Evolutionary conservation across 1,140 invertebrate species (phyloP), one percentile per base, ranked within the genome.

Genomic region (Planococcus citri): DNA sequence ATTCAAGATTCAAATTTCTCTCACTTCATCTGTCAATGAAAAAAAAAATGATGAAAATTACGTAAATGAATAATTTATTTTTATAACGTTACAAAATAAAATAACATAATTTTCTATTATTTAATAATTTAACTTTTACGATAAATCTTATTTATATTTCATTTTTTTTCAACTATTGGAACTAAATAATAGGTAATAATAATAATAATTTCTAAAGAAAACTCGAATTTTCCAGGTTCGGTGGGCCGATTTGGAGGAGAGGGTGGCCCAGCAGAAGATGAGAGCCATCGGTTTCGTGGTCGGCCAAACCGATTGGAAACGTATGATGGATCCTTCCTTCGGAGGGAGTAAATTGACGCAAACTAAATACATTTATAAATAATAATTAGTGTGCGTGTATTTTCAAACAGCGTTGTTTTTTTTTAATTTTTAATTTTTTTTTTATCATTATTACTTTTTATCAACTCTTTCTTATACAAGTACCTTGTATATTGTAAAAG

Each of bases 171-270:
- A n/a, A n/a, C n/a, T n/a, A n/a, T n/a, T n/a, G n/a, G n/a, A n/a
- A n/a, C n/a, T n/a, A n/a, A n/a, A n/a, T n/a, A n/a, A n/a, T n/a
- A n/a, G n/a, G n/a, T n/a, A n/a, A n/a, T n/a, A n/a, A n/a, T n/a
- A n/a, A n/a, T n/a, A n/a, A n/a, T n/a, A n/a, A n/a, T n/a, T n/a
- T n/a, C n/a, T n/a, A n/a, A n/a, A n/a, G n/a, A n/a, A n/a, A n/a
- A n/a, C n/a, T n/a, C n/a, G n/a, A n/a, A n/a, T n/a, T n/a, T n/a
- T n/a, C n/a, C 78, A 96, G 94, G 94, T 97, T 72, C 86, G 94
- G 70, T 97, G 94, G 94, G 94, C 94, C n/a, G 94, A 97, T 80
- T 83, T 97, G 74, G 94, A 96, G 82, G 94, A 96, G 79, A 84
- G 87, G 74, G 89, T 89, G 73, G 79, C 90, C 73, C 93, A 95